Percentiles rank a stretch among this genome's conserved stretches.
phyloP scores from a whole-genome alignment of 2,797 vertebrate species.

The Mareca strepera region DNA sequence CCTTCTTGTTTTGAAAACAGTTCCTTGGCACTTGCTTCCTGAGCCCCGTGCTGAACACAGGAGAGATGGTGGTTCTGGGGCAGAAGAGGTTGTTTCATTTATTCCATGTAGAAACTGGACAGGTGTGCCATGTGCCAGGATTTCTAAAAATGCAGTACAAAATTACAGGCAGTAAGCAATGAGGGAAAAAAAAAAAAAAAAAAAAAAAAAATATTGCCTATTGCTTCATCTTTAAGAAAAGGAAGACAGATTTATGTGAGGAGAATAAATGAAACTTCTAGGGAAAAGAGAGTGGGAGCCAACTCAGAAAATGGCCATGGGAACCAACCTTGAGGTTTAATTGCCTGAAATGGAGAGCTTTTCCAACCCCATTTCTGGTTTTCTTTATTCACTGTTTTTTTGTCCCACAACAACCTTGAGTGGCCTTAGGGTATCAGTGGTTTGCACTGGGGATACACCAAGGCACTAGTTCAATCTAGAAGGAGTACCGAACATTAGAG shows the following conservation, averaged over 20 bases:
- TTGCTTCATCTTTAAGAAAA: not conserved
- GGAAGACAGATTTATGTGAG: not conserved
- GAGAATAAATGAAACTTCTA: not conserved
- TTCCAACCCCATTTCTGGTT: not conserved
- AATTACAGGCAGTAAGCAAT: not conserved
- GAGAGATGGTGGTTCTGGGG: not conserved
- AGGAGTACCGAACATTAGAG: not conserved
- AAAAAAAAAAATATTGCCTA: not conserved
- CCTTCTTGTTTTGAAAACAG: not conserved
- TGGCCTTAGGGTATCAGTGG: not conserved
- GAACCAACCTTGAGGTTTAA: not conserved
- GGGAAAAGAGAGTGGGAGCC: not conserved
- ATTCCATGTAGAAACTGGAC: not conserved
- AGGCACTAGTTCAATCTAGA: not conserved
- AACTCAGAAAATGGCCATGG: fast-evolving
- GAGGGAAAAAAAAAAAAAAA: not conserved
- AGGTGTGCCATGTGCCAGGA: not conserved
- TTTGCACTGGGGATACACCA: not conserved
- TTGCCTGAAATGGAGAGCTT: not conserved
- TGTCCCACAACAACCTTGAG: not conserved
- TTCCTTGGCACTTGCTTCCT: fast-evolving
- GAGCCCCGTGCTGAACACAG: not conserved
- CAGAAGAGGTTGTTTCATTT: not conserved
- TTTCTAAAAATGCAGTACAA: not conserved
- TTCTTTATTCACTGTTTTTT: not conserved